Evolutionary conservation across 1,140 invertebrate genomes (phyloP).

Genomic region (Protaetia brevitarsis): DNA sequence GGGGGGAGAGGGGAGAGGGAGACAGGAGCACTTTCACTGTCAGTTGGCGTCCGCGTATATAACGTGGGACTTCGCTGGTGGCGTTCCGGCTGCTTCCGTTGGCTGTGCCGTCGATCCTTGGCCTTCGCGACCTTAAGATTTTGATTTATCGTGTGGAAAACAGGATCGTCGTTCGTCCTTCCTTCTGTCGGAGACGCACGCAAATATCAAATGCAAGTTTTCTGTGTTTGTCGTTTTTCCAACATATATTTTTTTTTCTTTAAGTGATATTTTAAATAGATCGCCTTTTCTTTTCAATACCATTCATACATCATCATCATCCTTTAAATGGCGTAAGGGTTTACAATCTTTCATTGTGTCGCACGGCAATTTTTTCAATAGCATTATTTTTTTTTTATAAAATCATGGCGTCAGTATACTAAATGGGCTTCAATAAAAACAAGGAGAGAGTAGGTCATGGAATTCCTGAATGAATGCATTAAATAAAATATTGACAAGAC

Average conservation of each 20-base stretch:
- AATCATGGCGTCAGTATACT: no score
- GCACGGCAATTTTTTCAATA: no score
- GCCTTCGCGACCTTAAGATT: background rate
- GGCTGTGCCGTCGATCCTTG: background rate
- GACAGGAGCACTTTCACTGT: background rate
- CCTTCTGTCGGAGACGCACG: slow-evolving; percentile 4
- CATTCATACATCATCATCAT: background rate
- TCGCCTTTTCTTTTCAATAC: background rate
- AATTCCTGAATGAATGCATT: no score
- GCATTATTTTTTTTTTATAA: no score
- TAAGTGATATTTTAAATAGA: background rate
- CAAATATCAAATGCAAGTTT: background rate
- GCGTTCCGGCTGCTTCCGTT: slow-evolving; percentile 1
- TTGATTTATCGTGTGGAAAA: slow-evolving; percentile 8
- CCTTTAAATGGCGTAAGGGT: no score
- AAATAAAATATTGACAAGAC: no score
- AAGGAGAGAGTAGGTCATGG: no score
- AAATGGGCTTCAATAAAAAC: no score
- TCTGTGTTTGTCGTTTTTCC: background rate
- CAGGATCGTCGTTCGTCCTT: background rate
- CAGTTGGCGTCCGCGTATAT: slow-evolving; percentile 4
- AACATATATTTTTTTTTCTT: background rate
- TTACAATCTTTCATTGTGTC: no score
- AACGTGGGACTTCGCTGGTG: slow-evolving; percentile 3
- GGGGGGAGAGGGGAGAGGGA: background rate